Base-by-base conservation (phyloP, 2,888 invertebrate genomes). In the Fabriciana adippe region DNA sequence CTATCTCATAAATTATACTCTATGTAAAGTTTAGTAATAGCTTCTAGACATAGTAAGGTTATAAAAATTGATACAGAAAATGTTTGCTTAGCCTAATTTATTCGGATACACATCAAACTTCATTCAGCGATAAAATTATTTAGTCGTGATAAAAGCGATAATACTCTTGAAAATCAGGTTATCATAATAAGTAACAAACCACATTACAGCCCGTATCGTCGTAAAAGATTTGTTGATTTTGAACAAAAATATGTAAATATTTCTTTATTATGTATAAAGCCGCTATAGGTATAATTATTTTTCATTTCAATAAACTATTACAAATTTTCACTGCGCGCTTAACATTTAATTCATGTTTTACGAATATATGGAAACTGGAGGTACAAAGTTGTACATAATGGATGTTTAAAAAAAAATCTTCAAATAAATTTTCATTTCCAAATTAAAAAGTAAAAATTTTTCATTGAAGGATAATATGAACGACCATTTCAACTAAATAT, bases 41-140 rank as follows among this genome's bases (percentile, higher is more conserved):
- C 35, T 8, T 8, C 11, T 0, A 41, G 8, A 41, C 11, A 8
- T 41, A 41, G 35, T 41, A 11, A 11, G 8, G 35, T 41, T 11
- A 41, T 41, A 41, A 8, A 41, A 41, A 41, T 41, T 11, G 2
- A 41, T 41, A 41, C 8, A 41, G 35, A 41, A 41, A 11, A 41
- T 41, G 53, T 26, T 54, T 59, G 31, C 50, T 18, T 15, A 47
- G 45, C 11, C 35, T 31, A 51, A 53, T 54, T 65, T 59, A 53
- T 45, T 5, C 15, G 15, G 51, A 45, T 54, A 53, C 35, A 26
- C 47, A 16, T 45, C 18, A 45, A 53, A 54, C 14, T 53, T 31
- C 48, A 65, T 65, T 16, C 51, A 57, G 21, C 16, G 64, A 65
- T 65, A 65, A 57, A n/a, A 57, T 53, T 56, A 14, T 41, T 8